Percentiles rank a stretch among this genome's conserved stretches.
Evolutionary conservation across 2,888 invertebrate genomes (phyloP).

Genomic region (Microctonus hyperodae): DNA sequence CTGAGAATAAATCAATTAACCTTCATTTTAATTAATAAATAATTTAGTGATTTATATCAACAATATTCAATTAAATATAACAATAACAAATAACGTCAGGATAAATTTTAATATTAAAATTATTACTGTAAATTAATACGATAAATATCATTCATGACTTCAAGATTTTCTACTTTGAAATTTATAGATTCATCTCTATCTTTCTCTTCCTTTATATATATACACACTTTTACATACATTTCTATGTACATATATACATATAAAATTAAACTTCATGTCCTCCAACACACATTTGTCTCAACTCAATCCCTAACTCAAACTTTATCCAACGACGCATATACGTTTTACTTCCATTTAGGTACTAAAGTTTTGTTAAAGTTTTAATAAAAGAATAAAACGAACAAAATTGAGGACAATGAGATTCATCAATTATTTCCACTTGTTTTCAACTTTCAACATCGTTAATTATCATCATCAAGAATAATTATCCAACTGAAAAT

Average conservation of each 20-base stretch:
- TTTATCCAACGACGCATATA: conserved; percentile 42
- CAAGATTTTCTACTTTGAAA: not conserved
- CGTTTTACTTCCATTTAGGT: conserved; percentile 46
- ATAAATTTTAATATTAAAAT: not conserved
- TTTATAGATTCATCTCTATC: too few relatives aligned
- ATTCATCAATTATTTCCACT: conserved; percentile 30
- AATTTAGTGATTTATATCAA: too few relatives aligned
- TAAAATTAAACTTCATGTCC: not conserved
- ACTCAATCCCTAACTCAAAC: conserved; percentile 40
- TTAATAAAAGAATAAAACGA: conserved; percentile 7
- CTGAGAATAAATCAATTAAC: too few relatives aligned
- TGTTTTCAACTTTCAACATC: not conserved
- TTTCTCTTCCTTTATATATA: too few relatives aligned
- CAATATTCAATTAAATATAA: too few relatives aligned
- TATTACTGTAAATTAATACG: not conserved
- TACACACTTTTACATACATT: not conserved
- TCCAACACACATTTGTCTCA: conserved; percentile 18
- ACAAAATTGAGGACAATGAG: conserved; percentile 13
- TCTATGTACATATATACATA: not conserved
- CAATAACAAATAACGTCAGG: too few relatives aligned
- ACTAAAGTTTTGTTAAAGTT: conserved; percentile 36
- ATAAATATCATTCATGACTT: not conserved
- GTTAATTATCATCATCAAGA: not conserved
- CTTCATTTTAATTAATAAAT: too few relatives aligned
- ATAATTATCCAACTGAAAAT: not conserved